Conservation (phyloP, 2,888 invertebrate species). For the Diogma glabrata region DNA sequence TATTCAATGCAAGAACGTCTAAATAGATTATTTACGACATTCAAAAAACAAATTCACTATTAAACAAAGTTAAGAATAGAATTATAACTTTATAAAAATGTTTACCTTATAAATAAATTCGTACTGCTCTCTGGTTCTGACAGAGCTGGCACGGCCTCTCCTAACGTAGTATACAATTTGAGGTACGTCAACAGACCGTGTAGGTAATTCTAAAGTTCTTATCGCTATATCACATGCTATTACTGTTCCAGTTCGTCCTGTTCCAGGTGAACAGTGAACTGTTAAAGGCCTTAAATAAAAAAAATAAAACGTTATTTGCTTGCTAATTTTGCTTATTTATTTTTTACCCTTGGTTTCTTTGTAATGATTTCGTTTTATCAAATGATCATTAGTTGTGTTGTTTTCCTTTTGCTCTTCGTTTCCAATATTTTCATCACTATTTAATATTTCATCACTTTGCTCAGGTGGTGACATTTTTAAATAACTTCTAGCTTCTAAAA, state of each 20-base stretch:
- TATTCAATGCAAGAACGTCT: no score
- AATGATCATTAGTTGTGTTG: slow-evolving; percentile 15
- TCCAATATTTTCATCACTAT: slow-evolving; percentile 10
- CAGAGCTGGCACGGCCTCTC: slow-evolving; percentile 77
- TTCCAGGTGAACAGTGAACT: slow-evolving; percentile 80
- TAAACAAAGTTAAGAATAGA: neutral
- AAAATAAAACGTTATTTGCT: neutral
- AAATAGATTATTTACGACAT: no score
- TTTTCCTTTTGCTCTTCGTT: slow-evolving; percentile 12
- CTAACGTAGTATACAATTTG: slow-evolving; percentile 73
- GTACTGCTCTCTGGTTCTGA: slow-evolving; percentile 86
- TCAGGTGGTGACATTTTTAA: slow-evolving; percentile 32
- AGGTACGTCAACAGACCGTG: slow-evolving; percentile 72
- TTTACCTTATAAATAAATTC: slow-evolving; percentile 85
- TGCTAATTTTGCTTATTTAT: slow-evolving; percentile 6
- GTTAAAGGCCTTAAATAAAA: slow-evolving; percentile 52
- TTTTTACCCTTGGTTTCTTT: slow-evolving; percentile 32
- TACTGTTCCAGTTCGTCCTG: slow-evolving; percentile 78
- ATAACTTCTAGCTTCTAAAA: slow-evolving; percentile 63
- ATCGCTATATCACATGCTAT: slow-evolving; percentile 79
- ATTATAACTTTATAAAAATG: slow-evolving; percentile 13
- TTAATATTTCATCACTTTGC: slow-evolving; percentile 29
- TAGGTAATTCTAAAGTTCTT: slow-evolving; percentile 67
- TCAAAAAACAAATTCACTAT: no score
- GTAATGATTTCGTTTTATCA: slow-evolving; percentile 19